A percentile compares a stretch with the other conserved stretches of the same genome.
Evolutionary conservation across 2,888 invertebrate genomes (phyloP).

Genomic region (Poecilus cupreus): DNA sequence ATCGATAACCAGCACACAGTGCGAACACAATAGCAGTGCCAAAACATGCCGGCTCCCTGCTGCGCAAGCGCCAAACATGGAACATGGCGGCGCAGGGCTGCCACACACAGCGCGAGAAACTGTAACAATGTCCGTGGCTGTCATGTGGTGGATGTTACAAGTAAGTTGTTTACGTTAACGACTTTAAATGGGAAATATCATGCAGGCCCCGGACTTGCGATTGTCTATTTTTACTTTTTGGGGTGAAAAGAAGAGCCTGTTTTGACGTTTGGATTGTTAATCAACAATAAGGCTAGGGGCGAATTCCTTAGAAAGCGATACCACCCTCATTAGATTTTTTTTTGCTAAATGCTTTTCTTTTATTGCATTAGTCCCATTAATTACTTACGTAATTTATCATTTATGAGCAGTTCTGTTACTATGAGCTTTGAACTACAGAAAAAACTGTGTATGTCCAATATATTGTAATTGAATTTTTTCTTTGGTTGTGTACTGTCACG

Average conservation of each 20-base stretch:
- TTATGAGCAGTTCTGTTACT: no score
- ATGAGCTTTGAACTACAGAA: no score
- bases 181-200: constrained; percentile 3
- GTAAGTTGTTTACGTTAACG: constrained; percentile 16
- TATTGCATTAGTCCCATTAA: no score
- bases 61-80: not conserved
- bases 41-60: constrained; percentile 14
- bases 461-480: no score
- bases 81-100: not conserved
- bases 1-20: constrained; percentile 13
- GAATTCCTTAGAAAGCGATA: no score
- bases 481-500: no score
- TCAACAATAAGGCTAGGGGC: not conserved
- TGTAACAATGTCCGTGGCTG: not conserved
- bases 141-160: constrained; percentile 14
- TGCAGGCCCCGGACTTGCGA: not conserved
- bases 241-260: not conserved
- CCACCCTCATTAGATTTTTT: no score
- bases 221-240: not conserved
- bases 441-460: no score
- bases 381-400: no score
- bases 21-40: constrained; percentile 12
- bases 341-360: no score
- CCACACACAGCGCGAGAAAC: not conserved
- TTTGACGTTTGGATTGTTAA: not conserved